Conservation (phyloP, 2,888 invertebrate species). For the Trichopoda pennipes region DNA sequence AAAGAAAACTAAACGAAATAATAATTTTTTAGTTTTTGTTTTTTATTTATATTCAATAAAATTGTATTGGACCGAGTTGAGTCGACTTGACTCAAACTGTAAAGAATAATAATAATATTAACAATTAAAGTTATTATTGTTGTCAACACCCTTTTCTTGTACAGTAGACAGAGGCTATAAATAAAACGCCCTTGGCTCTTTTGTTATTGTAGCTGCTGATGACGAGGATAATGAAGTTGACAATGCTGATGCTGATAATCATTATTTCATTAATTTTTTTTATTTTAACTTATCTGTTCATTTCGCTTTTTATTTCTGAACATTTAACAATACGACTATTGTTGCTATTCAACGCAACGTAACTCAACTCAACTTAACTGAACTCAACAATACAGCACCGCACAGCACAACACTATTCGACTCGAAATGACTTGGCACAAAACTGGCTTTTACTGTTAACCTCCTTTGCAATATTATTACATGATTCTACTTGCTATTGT, state of each 20-base stretch:
- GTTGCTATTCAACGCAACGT: slow-evolving; percentile 44
- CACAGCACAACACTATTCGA: not conserved
- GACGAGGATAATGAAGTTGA: slow-evolving; percentile 26
- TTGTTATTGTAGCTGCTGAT: slow-evolving; percentile 28
- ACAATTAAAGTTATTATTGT: slow-evolving; percentile 62
- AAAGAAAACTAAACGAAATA: too few species aligned
- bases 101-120: slow-evolving; percentile 57
- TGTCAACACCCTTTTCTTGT: slow-evolving; percentile 59
- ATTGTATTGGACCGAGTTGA: slow-evolving; percentile 18
- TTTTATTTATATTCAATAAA: slow-evolving; percentile 21
- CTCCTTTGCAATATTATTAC: slow-evolving; percentile 56
- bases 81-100: slow-evolving; percentile 10
- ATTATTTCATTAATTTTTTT: slow-evolving; percentile 46
- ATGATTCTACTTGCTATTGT: slow-evolving; percentile 12
- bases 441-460: slow-evolving; percentile 60
- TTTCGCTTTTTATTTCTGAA: slow-evolving; percentile 37
- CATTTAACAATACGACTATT: slow-evolving; percentile 57
- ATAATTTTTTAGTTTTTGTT: not conserved
- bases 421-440: slow-evolving; percentile 18
- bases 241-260: slow-evolving; percentile 10
- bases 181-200: slow-evolving; percentile 55
- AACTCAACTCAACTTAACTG: not conserved
- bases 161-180: slow-evolving; percentile 21
- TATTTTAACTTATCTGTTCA: slow-evolving; percentile 38
- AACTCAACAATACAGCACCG: not conserved